Percentiles rank a stretch among this genome's conserved stretches.
Conservation (phyloP, 2,797 vertebrate genomes). For the Pseudomugil gertrudae region DNA sequence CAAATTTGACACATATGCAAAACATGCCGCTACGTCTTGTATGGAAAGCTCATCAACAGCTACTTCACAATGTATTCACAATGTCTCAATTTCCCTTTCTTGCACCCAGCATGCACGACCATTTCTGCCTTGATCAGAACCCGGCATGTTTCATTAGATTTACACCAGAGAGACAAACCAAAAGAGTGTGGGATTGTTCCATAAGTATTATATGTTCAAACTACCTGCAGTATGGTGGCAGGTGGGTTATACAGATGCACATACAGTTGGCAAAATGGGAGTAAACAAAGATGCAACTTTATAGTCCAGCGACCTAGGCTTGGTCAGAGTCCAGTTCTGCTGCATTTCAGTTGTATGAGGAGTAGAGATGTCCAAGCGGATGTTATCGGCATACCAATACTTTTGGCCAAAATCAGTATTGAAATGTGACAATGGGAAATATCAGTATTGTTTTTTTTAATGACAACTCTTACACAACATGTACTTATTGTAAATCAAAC, state of each 20-base stretch:
- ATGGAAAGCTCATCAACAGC: conserved; percentile 56
- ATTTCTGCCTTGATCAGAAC: conserved; percentile 48
- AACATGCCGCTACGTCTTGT: conserved; percentile 42
- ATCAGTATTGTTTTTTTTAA: too few species aligned
- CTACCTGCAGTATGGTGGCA: conserved; percentile 43
- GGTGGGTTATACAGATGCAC: conserved; percentile 35
- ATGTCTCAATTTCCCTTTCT: conserved; percentile 42
- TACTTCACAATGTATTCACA: conserved; percentile 52
- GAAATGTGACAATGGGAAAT: too few species aligned
- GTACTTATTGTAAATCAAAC: too few species aligned
- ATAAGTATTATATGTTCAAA: conserved; percentile 41
- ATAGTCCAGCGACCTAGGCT: conserved; percentile 17
- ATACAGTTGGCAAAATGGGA: conserved; percentile 24
- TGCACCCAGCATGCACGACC: conserved; percentile 30
- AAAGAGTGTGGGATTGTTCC: conserved; percentile 32
- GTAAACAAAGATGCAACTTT: conserved; percentile 15
- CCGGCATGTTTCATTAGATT: conserved; percentile 63
- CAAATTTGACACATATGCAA: conserved; percentile 54
- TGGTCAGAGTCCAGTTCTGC: background rate
- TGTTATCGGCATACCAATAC: too few species aligned
- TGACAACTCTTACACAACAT: too few species aligned
- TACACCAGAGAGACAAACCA: conserved; percentile 56
- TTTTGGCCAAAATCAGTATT: too few species aligned
- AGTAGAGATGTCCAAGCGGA: too few species aligned
- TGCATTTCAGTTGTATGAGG: background rate